Base-by-base conservation (phyloP, 92 coral and sea anemone genomes). In the Porites divaricata region DNA sequence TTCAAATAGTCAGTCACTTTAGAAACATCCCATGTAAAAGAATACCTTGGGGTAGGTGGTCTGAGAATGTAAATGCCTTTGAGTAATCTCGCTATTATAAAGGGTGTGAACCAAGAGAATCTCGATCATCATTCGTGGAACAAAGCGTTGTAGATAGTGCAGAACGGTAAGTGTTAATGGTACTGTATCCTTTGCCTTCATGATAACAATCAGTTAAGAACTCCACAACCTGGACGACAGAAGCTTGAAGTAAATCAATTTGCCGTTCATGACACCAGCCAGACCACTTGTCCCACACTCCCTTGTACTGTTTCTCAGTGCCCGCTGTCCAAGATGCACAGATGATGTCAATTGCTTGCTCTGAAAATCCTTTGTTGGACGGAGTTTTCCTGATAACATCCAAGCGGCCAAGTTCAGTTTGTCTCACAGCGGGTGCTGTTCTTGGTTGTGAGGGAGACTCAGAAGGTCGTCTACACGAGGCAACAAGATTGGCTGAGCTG, bases 251-350 rank as follows among this genome's bases (percentile, higher is more conserved):
- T 2, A 86, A 66, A 90, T 81, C 70, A 76, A 68, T 57, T 20
- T 81, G 56, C 56, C 79, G 23, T 61, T 41, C 20, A 62, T 48
- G 13, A 89, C 89, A 89, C 90, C 89, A 89, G 89, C 87, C 28
- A 67, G 9, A 53, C 90, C 87, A 90, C 1, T 28, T 28, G 41
- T 28, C 41, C 41, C 35, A 28, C 35, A 28, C 35, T 28, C 35
- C 35, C 35, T 28, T 28, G 35, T 28, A 28, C 35, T 28, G 35
- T 28, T 28, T 28, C 35, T 28, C 35, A 28, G 35, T 28, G 35
- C 35, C 35, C 2, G 35, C 35, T 28, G 35, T 28, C 35, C 35
- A 28, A 28, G 35, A 28, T 28, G 35, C 35, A 28, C 35, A 28
- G 35, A 28, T 28, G 35, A 28, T n/a, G n/a, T n/a, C n/a, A n/a